These are phyloP conservation scores for Parambassis ranga DNA, from an alignment of 2,797 vertebrate genomes.

Conservation along the genomic window DNA sequence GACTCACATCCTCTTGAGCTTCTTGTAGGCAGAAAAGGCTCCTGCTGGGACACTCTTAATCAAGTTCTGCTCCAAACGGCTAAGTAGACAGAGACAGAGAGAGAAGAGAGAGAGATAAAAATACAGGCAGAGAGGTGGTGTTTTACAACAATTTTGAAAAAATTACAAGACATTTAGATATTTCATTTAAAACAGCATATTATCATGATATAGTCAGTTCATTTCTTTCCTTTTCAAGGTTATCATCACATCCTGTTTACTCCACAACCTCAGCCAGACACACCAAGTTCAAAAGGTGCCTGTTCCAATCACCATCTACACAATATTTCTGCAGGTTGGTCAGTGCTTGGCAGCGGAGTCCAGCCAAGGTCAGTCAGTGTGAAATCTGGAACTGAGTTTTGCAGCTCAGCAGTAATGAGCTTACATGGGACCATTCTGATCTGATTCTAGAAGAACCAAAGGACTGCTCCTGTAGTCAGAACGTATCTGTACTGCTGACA, in stretches of 20 bases:
- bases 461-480: background rate
- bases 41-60: slow-evolving; percentile 92
- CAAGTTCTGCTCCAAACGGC: slow-evolving; percentile 97
- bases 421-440: slow-evolving; percentile 14
- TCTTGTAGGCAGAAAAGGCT: slow-evolving; percentile 95
- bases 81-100: slow-evolving; percentile 59
- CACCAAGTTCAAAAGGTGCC: slow-evolving; percentile 32
- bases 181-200: background rate
- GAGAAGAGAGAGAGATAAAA: background rate
- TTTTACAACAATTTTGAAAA: no score
- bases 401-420: slow-evolving; percentile 30
- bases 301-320: slow-evolving; percentile 43
- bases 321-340: slow-evolving; percentile 21
- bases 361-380: slow-evolving; percentile 22
- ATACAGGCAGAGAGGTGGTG: background rate
- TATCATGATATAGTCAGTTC: background rate
- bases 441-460: background rate
- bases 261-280: background rate
- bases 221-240: slow-evolving; percentile 7
- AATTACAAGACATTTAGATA: no score
- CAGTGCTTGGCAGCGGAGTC: slow-evolving; percentile 17
- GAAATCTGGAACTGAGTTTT: slow-evolving; percentile 21
- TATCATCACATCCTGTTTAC: background rate
- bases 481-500: background rate
- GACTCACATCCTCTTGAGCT: slow-evolving; percentile 97